Evolutionary conservation across 2,888 invertebrate species (phyloP), one percentile per base, ranked within the genome.

Genomic region (Tanaodytes sp.): DNA sequence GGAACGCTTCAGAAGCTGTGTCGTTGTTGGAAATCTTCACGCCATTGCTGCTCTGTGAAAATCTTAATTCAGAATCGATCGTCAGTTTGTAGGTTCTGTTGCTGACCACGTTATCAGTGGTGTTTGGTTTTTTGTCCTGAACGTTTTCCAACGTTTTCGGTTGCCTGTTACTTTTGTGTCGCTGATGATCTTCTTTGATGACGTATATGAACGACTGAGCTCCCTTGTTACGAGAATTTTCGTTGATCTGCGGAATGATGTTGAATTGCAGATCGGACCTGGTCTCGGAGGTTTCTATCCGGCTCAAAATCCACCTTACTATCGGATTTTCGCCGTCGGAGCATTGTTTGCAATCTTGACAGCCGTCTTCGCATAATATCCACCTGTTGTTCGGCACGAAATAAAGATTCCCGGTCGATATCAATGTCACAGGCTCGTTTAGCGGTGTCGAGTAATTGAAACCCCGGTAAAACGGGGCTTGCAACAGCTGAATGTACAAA

Each of bases 221-320:
- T 63, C 72, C 76, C 3, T 72, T 37, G 23, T 71, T 73, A 43
- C 74, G 72, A 52, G 73, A 75, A 23, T 62, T 73, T 4, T 64
- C 74, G 52, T 76, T 75, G 16, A 42, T 43, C 51, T 78, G 78
- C 0, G 80, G 80, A 19, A 73, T 45, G 16, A 82, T 69, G 15
- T 79, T 81, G 63, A 82, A 54, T 39, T 79, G 79, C 14, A 82
- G 71, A 64, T 80, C 77, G 55, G 77, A 79, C 66, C 80, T 37
- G 3, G 19, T 30, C 30, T 55, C 40, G 0, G 54, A 43, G 5
- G 33, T 42, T 39, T 36, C 54, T 23, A 55, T 51, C 14, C 54
- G 49, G 8, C 30, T 48, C 16, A 64, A 19, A 9, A 39, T 43
- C 69, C 69, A 69, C 18, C 31, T 64, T 3, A 59, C 12, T 5